Evolutionary conservation across 1,140 invertebrate genomes (phyloP).

Genomic region (Teleopsis dalmanni): DNA sequence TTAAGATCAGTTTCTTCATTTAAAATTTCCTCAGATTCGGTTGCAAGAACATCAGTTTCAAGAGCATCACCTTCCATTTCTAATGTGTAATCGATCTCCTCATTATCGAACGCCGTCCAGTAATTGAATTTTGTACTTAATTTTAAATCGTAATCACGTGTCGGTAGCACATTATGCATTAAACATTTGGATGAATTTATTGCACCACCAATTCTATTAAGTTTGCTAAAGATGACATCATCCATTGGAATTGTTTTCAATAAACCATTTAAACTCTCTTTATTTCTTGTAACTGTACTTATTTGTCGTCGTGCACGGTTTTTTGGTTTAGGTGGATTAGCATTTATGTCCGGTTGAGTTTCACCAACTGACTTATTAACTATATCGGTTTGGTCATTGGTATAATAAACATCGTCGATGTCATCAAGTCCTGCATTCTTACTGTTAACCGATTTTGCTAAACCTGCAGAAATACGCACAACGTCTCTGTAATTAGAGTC

Average conservation of each 20-base stretch:
- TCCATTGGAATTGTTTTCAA: slow-evolving; percentile 35
- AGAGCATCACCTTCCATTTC: too few species aligned
- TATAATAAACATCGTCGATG: slow-evolving; percentile 30
- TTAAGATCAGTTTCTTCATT: too few species aligned
- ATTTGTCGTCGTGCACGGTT: slow-evolving; percentile 30
- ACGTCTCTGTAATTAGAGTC: slow-evolving; percentile 62
- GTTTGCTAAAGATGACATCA: slow-evolving; percentile 40
- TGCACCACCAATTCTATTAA: slow-evolving; percentile 38
- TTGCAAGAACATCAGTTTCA: too few species aligned
- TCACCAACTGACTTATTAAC: too few species aligned
- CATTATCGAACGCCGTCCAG: too few species aligned
- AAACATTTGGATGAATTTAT: slow-evolving; percentile 39
- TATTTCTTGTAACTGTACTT: slow-evolving; percentile 43
- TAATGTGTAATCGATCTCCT: too few species aligned
- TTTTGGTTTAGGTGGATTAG: slow-evolving; percentile 39
- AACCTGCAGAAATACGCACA: slow-evolving; percentile 57
- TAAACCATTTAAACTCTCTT: slow-evolving; percentile 40
- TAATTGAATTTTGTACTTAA: slow-evolving; percentile 30
- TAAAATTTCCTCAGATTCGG: too few species aligned
- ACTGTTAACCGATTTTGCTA: slow-evolving; percentile 34
- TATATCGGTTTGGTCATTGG: too few species aligned
- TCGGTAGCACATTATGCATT: slow-evolving; percentile 38
- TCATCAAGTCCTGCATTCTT: slow-evolving; percentile 25
- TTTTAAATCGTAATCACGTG: slow-evolving; percentile 27
- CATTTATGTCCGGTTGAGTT: too few species aligned